Base-by-base conservation (phyloP, 2,113 vertebrate species). In the Montifringilla adamsi region DNA sequence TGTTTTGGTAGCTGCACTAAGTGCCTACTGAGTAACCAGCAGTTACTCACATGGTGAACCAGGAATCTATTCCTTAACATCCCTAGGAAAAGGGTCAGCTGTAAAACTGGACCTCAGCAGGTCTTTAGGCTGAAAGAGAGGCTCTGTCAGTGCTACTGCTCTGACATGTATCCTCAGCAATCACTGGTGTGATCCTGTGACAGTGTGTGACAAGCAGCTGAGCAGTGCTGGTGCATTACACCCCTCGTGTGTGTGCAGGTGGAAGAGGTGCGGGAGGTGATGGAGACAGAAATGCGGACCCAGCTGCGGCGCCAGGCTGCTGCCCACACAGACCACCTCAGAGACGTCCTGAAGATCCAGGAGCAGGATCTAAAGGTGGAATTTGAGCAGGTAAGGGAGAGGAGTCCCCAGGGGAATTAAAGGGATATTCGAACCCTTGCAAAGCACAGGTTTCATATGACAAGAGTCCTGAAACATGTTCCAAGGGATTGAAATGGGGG, bases 281-380 rank as follows among this genome's bases (percentile, higher is more conserved):
- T 99, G 99, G 99, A 99, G 96, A 98, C 70, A 0, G 99, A 99
- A 92, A 99, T 99, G 99, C 98, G 99, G 83, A 99, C 99, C 8
- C 99, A 99, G 98, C 98, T 99, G 3, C 98, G 99, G 46, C 98
- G 99, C 15, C 99, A 99, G 94, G 99, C 99, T 1, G 99, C 99
- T 1, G 99, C 99, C 49, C 99, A 99, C 97, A 99, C 98, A 0
- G 99, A 99, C 96, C 99, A 99, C 14, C 98, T 99, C 81, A 96
- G 97, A 49, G 99, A 99, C 0, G 99, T 99, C 11, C 98, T 99
- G 1, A 98, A 98, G 96, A 98, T 99, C 77, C 99, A 99, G 95
- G 99, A 99, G 63, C 99, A 98, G 95, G 99, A 99, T 56, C 96
- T 99, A 3, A 98, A 97, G 63, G 93, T 97, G 20, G 98, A 99